Conservation (phyloP, 2,113 vertebrate species). For the Coregonus clupeaformis region DNA sequence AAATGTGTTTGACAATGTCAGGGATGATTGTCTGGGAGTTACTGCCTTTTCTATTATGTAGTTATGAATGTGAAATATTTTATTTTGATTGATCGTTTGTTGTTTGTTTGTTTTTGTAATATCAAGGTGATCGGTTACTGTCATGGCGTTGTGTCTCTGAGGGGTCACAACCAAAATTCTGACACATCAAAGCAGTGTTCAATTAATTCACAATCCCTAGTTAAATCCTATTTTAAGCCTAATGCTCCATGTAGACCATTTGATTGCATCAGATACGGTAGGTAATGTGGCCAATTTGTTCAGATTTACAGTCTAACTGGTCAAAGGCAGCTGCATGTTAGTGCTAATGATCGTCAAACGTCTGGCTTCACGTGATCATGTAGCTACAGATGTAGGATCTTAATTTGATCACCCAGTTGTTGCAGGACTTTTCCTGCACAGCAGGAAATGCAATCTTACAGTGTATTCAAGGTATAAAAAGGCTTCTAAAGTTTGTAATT, state of each 20-base stretch:
- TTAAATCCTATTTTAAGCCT: neutral
- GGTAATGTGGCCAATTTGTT: constrained; percentile 30
- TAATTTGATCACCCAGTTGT: no score
- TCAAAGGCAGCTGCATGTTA: constrained; percentile 27
- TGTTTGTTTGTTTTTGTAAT: no score
- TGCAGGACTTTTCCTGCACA: no score
- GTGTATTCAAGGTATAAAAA: no score
- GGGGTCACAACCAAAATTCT: neutral
- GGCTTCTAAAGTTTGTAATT: no score
- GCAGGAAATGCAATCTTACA: no score
- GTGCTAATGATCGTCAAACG: constrained; percentile 46
- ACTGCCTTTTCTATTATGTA: neutral
- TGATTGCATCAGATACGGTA: neutral
- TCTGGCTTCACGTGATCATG: constrained; percentile 34
- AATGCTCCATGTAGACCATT: constrained; percentile 21
- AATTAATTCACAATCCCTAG: neutral
- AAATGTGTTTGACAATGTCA: neutral
- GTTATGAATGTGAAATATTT: neutral
- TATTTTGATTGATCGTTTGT: neutral
- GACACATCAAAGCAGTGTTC: neutral
- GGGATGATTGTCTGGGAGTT: neutral
- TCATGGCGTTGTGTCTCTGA: neutral
- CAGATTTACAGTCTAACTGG: constrained; percentile 1
- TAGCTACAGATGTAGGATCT: neutral
- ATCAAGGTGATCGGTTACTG: no score